Percentiles rank a stretch among this genome's conserved stretches.
Evolutionary conservation across 2,113 vertebrate species (phyloP).

Genomic region (Gobio gobio): DNA sequence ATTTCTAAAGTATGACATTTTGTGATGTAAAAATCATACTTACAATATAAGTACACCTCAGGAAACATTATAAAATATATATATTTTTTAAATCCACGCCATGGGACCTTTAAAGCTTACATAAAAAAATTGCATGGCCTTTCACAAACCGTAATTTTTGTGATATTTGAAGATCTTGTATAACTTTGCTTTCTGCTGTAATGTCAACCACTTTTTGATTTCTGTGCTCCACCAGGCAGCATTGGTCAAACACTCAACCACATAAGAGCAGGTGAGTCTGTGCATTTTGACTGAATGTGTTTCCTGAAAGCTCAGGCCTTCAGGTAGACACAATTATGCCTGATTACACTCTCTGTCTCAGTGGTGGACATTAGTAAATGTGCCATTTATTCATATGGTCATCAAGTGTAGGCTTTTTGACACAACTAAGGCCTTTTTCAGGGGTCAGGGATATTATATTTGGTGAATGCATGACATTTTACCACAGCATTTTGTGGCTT

Average conservation of each 20-base stretch:
- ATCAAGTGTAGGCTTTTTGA: constrained; percentile 74
- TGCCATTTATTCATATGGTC: constrained; percentile 78
- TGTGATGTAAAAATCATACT: no score
- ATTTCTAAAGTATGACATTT: no score
- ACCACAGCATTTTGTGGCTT: neutral
- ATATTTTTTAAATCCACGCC: no score
- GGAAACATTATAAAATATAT: no score
- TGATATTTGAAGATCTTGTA: neutral
- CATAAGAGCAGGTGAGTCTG: constrained; percentile 75
- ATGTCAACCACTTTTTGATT: constrained; percentile 69
- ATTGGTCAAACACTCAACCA: constrained; percentile 79
- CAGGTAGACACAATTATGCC: constrained; percentile 75
- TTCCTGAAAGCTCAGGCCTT: constrained; percentile 57
- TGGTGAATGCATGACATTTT: constrained; percentile 31
- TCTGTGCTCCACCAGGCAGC: constrained; percentile 74
- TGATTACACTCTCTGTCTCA: constrained; percentile 79
- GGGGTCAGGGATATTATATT: constrained; percentile 43
- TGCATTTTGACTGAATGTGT: constrained; percentile 79
- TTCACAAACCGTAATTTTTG: neutral
- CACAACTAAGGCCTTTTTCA: constrained; percentile 51
- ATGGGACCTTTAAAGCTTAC: no score
- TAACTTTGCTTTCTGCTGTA: neutral
- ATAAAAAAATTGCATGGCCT: neutral
- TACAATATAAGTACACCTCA: no score
- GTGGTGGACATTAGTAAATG: constrained; percentile 76